A percentile compares a stretch with the other conserved stretches of the same genome.
phyloP scores from a whole-genome alignment of 2,888 invertebrate species.

The Yponomeuta sedellus region DNA sequence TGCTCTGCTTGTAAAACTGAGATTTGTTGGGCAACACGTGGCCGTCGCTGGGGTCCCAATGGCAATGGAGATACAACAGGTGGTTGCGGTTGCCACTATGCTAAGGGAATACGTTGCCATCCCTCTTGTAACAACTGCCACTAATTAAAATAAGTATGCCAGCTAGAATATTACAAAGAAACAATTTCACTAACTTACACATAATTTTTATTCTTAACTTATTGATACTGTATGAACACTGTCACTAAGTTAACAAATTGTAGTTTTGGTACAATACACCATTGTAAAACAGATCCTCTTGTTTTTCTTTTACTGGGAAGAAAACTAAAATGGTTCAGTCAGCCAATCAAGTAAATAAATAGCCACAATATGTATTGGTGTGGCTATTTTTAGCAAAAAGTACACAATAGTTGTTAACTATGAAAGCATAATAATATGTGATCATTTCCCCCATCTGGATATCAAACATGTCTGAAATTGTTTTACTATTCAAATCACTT shows the following conservation, averaged over 20 bases:
- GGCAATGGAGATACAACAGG: constrained; percentile 89
- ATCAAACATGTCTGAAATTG: too few species aligned
- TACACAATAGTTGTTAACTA: too few species aligned
- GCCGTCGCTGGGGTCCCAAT: constrained; percentile 79
- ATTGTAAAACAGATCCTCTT: too few species aligned
- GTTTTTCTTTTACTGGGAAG: too few species aligned
- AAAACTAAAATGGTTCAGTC: too few species aligned
- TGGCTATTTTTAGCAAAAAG: too few species aligned
- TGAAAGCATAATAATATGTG: too few species aligned
- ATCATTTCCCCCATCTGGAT: too few species aligned
- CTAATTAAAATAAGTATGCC: constrained; percentile 42
- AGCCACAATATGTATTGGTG: too few species aligned
- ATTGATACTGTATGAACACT: neutral
- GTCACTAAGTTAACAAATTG: neutral
- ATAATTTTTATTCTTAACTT: neutral
- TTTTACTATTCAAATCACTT: too few species aligned
- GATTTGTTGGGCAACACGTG: constrained; percentile 95
- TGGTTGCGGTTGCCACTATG: constrained; percentile 90
- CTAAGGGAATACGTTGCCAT: constrained; percentile 85
- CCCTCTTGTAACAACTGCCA: constrained; percentile 93
- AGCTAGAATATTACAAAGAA: neutral
- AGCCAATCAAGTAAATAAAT: too few species aligned
- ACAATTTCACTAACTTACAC: neutral
- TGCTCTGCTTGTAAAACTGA: constrained; percentile 96
- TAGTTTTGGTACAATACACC: too few species aligned